Percentiles rank a stretch among this genome's conserved stretches.
Conservation (phyloP, 2,113 vertebrate species). For the Lepus americanus region DNA sequence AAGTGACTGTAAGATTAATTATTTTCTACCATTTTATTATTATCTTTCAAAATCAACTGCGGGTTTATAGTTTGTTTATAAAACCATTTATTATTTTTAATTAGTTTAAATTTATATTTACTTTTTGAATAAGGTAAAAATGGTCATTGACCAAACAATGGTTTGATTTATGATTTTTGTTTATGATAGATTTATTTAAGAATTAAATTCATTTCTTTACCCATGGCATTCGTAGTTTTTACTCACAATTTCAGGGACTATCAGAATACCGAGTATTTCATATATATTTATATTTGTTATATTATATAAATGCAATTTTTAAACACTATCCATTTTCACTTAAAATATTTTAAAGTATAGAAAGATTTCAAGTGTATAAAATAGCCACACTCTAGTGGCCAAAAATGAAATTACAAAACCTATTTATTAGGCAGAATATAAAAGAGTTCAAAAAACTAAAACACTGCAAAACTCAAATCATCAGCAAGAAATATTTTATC, state of each 20-base stretch:
- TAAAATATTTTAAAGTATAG: neutral
- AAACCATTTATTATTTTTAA: neutral
- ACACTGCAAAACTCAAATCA: neutral
- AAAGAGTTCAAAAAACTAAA: neutral
- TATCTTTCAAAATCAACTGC: neutral
- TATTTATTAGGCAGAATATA: neutral
- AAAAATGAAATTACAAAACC: neutral
- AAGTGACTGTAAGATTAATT: neutral
- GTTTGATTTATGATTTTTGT: neutral
- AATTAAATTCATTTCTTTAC: neutral
- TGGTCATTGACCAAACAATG: neutral
- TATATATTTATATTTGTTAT: neutral
- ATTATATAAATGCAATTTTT: neutral
- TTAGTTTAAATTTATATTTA: neutral
- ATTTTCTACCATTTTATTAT: neutral
- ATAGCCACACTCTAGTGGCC: neutral
- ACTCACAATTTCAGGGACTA: neutral
- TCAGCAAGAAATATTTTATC: neutral
- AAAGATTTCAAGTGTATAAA: neutral
- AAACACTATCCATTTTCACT: neutral
- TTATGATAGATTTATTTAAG: neutral
- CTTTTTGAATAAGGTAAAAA: neutral
- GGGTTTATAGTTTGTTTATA: neutral
- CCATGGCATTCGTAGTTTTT: neutral
- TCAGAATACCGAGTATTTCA: neutral